Conservation (phyloP, 2,797 vertebrate species). For the Halcyon badia region DNA sequence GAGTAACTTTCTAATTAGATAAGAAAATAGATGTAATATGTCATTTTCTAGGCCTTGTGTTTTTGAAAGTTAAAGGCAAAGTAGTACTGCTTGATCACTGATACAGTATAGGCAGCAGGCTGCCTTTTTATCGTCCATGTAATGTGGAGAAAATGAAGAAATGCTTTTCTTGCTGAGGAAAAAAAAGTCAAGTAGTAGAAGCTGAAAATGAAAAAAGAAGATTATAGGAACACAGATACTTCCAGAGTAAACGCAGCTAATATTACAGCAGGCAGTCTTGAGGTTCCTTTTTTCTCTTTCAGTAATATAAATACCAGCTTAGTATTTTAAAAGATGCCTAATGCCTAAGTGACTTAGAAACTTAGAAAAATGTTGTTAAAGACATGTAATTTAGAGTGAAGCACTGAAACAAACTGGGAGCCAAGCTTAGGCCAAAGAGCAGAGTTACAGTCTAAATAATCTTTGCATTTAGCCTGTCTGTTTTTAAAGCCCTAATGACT, state of each 20-base stretch:
- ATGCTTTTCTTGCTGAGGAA: background rate
- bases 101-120: background rate
- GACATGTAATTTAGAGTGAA: background rate
- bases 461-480: background rate
- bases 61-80: background rate
- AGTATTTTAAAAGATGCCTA: background rate
- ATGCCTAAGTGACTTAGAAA: background rate
- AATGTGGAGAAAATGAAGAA: background rate
- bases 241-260: background rate
- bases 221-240: background rate
- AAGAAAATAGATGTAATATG: background rate
- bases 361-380: background rate
- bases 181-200: background rate
- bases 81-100: background rate
- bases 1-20: background rate
- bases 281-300: background rate
- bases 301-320: background rate
- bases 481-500: background rate
- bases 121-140: background rate
- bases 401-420: background rate
- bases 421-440: background rate
- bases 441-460: background rate
- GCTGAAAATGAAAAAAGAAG: background rate
- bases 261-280: background rate
- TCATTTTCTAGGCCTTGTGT: background rate